Base-by-base conservation (phyloP, 2,888 invertebrate species). In the Tethea ocularis region DNA sequence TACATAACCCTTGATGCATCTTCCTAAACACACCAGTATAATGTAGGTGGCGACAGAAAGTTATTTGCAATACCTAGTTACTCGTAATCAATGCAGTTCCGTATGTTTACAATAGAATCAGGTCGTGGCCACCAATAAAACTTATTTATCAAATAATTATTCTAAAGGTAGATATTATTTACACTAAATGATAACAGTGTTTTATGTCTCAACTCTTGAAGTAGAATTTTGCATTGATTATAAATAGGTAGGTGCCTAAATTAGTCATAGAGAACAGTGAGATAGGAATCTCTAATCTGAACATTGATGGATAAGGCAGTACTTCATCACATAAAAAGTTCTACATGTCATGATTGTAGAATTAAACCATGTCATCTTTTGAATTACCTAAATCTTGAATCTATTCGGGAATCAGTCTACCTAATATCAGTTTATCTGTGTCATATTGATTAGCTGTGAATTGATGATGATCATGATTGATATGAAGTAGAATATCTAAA, bases 241-340 rank as follows among this genome's bases (percentile, higher is more conserved):
- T 57, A 52, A 61, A 62, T 61, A 57, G 61, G 61, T 61, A 62
- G 61, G 60, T 61, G 61, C 10, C 46, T 10, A 20, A 61, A 61
- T 62, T 60, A 62, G 61, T 61, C 66, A 64, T 17, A 46, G 6
- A 17, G 29, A 1, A 53, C 54, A 15, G 13, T 22, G 11, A 54
- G 22, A 11, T 36, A 54, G 29, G 20, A 36, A 33, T 54, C 13
- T 33, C 20, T 4, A n/a, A 46, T 46, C 20, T 46, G 6, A 54
- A 20, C 15, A 15, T 2, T 20, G 17, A 53, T 33, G 54, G 36
- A 36, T 54, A 36, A 33, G 36, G 29, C 53, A 52, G 29, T 20
- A 29, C 17, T 33, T 54, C 22, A 36, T 33, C 20, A 33, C 29
- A 20, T 36, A 11, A 29, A 29, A 53, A 17, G 24, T 26, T 26